phyloP scores from a whole-genome alignment of 2,797 vertebrate genomes.

The Smutsia temminckii region DNA sequence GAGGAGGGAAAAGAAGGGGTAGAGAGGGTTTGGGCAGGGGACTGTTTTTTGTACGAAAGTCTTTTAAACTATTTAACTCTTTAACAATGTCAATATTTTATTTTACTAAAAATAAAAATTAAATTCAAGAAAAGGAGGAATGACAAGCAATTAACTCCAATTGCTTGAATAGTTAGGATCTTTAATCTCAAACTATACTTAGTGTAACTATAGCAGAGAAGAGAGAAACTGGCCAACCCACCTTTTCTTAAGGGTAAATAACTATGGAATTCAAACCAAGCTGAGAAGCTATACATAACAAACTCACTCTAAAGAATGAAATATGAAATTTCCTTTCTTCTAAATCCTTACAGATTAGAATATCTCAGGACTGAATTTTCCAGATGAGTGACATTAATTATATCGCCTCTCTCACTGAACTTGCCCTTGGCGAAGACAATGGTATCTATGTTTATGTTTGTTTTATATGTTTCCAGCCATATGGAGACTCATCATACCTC shows the following conservation, averaged over 20 bases:
- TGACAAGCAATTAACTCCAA: neutral
- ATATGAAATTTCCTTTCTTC: constrained; percentile 34
- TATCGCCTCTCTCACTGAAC: neutral
- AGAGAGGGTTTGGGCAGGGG: neutral
- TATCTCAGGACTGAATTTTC: neutral
- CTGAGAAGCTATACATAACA: neutral
- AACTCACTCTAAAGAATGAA: neutral
- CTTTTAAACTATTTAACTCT: neutral
- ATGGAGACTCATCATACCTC: neutral
- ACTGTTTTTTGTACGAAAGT: neutral
- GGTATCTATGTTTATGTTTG: neutral
- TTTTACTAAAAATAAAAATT: constrained; percentile 30
- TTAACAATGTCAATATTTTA: neutral
- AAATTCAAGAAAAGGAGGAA: constrained; percentile 11
- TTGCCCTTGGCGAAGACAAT: neutral
- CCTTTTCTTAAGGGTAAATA: neutral
- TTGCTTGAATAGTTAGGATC: neutral
- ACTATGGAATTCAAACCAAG: neutral
- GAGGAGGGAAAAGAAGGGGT: neutral
- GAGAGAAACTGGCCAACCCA: neutral
- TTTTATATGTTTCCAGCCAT: constrained; percentile 10
- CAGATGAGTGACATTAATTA: constrained; percentile 19
- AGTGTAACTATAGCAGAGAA: neutral
- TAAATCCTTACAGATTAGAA: neutral
- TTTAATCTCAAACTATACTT: constrained; percentile 1